Conservation (phyloP, 2,888 invertebrate genomes). For the Dione juno region DNA sequence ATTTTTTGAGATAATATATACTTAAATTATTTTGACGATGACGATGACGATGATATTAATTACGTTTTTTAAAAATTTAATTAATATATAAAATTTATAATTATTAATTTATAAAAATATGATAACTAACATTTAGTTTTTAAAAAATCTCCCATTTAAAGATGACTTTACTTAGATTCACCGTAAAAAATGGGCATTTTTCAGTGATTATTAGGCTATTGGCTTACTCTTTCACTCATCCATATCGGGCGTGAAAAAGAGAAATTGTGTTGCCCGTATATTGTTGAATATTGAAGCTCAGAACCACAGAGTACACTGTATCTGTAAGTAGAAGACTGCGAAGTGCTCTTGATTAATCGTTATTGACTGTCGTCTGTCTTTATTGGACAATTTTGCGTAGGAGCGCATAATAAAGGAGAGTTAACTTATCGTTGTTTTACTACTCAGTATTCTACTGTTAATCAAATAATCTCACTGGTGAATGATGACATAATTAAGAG, state of each 20-base stretch:
- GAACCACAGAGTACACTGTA: slow-evolving; percentile 13
- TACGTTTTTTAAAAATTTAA: no score
- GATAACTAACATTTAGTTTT: no score
- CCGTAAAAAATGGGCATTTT: no score
- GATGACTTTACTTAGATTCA: no score
- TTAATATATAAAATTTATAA: no score
- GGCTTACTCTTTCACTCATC: neutral
- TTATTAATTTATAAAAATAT: no score
- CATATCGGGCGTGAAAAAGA: neutral
- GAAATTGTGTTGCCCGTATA: neutral
- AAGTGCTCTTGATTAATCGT: slow-evolving; percentile 23
- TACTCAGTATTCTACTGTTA: neutral
- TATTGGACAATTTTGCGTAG: slow-evolving; percentile 5
- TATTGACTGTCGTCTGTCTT: slow-evolving; percentile 17
- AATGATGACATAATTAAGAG: slow-evolving; percentile 12
- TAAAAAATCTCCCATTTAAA: no score
- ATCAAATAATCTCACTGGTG: neutral
- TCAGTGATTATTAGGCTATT: no score
- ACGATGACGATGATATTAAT: no score
- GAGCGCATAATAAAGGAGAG: neutral
- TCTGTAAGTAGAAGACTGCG: slow-evolving; percentile 2
- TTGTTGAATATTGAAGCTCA: neutral
- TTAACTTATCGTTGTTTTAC: slow-evolving; percentile 1
- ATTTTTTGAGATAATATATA: no score
- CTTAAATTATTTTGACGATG: no score